Base-by-base conservation (phyloP, 1,140 invertebrate genomes). In the Carposina sasakii region DNA sequence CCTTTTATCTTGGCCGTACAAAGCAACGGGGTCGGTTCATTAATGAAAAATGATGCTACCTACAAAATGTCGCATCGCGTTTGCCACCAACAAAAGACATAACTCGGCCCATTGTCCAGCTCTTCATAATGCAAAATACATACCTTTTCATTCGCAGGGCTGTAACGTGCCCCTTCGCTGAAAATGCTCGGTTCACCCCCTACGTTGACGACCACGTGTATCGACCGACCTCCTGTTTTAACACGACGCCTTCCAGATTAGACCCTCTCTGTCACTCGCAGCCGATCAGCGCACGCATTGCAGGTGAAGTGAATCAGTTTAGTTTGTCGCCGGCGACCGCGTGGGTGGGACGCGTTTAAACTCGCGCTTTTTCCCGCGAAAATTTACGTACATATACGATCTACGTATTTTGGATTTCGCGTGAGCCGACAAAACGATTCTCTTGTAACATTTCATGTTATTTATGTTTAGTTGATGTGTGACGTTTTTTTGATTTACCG, bases 271-370 rank as follows among this genome's bases (percentile, higher is more conserved):
- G n/a, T 70, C 60, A 6, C n/a, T 21, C 64, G 44, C 50, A 60
- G 63, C 59, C 67, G 67, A 72, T 67, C 71, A 77, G 73, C 77
- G 75, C 75, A 81, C 77, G 77, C 75, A 81, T 72, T 81, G 77
- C 77, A 81, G 77, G 77, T 81, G 73, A 72, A 74, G 33, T 48
- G 43, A 34, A 64, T 52, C 48, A 15, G 64, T 60, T 77, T 61
- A 81, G 77, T 81, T 71, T 67, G 55, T 63, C 62, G 59, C 48
- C 50, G 52, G 60, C 52, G 46, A 52, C 47, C 54, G 50, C 56
- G 71, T 69, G 61, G 67, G 71, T 53, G 60, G 65, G 51, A 64
- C 67, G 74, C 48, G 57, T 63, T 54, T 17, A 13, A 30, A 42
- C 44, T 23, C 34, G 20, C 15, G 22, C 16, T 33, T 36, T 77